Percentiles rank a stretch among this genome's conserved stretches.
These are phyloP conservation scores for Sogatella furcifera DNA, from an alignment of 1,140 invertebrate genomes.

Conservation along the genomic window DNA sequence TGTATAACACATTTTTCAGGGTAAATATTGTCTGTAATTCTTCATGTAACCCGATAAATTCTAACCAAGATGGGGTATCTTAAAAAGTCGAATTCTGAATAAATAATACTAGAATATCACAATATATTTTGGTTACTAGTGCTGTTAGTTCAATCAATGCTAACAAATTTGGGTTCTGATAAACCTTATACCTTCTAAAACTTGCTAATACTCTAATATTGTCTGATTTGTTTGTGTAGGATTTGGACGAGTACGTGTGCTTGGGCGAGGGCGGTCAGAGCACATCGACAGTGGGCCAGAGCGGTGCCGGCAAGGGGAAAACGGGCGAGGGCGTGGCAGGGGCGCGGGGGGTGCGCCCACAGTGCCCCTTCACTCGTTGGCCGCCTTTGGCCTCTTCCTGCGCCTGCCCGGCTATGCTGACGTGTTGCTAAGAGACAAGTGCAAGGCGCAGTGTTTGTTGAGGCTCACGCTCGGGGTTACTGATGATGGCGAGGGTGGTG, in stretches of 20 bases:
- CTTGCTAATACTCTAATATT: too few species aligned
- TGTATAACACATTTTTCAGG: too few species aligned
- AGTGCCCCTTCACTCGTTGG: constrained; percentile 79
- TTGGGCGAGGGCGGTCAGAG: constrained; percentile 27
- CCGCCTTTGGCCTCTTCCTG: constrained; percentile 80
- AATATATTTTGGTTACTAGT: too few species aligned
- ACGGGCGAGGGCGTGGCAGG: neutral
- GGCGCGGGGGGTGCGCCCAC: constrained; percentile 24
- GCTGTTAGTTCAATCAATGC: too few species aligned
- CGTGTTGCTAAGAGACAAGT: constrained; percentile 69
- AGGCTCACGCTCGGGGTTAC: constrained; percentile 77
- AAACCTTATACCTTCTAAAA: too few species aligned
- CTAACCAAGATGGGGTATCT: too few species aligned
- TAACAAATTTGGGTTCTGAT: too few species aligned
- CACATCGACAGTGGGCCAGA: neutral
- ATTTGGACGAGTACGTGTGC: constrained; percentile 20
- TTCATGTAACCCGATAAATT: too few species aligned
- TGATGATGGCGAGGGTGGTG: constrained; percentile 80
- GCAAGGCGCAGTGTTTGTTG: constrained; percentile 73
- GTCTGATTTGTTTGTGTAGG: neutral
- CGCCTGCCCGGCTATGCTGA: constrained; percentile 81
- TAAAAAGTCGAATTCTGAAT: too few species aligned
- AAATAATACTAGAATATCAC: too few species aligned
- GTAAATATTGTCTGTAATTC: too few species aligned
- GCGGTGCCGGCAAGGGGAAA: neutral